Percentiles rank a stretch among this genome's conserved stretches.
Conservation (phyloP, 1,140 invertebrate species). For the Aradophagus sp. region DNA sequence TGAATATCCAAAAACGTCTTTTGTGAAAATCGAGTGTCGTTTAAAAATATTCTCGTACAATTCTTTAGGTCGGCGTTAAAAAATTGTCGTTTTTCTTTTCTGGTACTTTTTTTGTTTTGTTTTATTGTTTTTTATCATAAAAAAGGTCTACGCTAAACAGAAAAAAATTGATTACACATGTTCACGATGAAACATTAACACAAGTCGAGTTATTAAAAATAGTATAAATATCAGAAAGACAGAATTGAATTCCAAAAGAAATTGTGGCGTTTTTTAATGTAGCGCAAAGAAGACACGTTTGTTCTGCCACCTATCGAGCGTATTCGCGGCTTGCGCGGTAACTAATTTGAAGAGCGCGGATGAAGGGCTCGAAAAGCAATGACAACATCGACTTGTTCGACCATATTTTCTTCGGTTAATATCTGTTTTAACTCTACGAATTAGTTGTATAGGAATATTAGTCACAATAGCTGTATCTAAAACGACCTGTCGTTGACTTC, state of each 20-base stretch:
- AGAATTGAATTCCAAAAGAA: too few relatives aligned
- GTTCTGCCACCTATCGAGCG: conserved; percentile 37
- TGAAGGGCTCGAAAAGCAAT: conserved; percentile 47
- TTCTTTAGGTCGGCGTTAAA: too few relatives aligned
- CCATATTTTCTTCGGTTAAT: conserved; percentile 1
- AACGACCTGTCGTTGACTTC: conserved; percentile 49
- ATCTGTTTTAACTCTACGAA: conserved; percentile 41
- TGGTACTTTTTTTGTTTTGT: too few relatives aligned
- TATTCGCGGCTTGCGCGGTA: conserved; percentile 34
- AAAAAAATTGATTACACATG: conserved; percentile 32
- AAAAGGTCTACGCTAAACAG: conserved; percentile 17
- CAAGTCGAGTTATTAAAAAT: too few relatives aligned
- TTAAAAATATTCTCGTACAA: too few relatives aligned
- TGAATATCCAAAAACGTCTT: too few relatives aligned
- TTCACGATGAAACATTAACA: too few relatives aligned
- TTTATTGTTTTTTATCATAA: background rate
- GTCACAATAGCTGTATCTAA: conserved; percentile 46
- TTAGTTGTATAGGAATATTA: conserved; percentile 52
- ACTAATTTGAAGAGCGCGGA: conserved; percentile 33
- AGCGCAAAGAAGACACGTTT: conserved; percentile 31
- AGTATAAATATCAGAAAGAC: conserved; percentile 3
- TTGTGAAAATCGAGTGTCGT: too few relatives aligned
- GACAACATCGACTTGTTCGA: conserved; percentile 35
- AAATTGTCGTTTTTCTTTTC: too few relatives aligned
- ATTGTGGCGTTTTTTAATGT: conserved; percentile 23